Percentiles rank a stretch among this genome's conserved stretches.
These are phyloP conservation scores for Lagorchestes hirsutus DNA, from an alignment of 2,797 vertebrate genomes.

Conservation along the genomic window DNA sequence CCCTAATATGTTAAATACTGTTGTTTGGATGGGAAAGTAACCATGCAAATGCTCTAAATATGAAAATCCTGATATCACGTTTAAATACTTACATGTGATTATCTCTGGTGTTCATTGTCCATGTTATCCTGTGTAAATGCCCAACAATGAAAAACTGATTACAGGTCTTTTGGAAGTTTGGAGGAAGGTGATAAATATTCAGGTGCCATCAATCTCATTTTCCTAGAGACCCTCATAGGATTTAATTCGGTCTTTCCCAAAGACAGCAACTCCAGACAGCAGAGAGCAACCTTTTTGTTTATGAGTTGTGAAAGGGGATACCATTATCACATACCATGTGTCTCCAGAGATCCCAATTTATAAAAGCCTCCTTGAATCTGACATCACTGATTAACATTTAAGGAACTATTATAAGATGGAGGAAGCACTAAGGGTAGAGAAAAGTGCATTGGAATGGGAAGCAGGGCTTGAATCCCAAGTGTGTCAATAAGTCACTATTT, in stretches of 20 bases:
- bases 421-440: background rate
- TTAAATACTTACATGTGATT: background rate
- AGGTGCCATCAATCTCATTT: background rate
- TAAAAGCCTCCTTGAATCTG: background rate
- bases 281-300: background rate
- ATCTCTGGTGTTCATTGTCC: background rate
- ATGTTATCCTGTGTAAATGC: background rate
- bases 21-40: background rate
- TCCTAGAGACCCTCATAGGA: background rate
- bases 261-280: background rate
- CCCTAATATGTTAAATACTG: background rate
- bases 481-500: background rate
- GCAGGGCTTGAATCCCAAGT: background rate
- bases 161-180: background rate
- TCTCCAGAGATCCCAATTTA: conserved; percentile 27
- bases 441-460: background rate
- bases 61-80: background rate
- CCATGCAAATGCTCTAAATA: background rate
- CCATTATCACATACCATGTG: background rate
- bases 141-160: background rate
- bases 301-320: background rate
- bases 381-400: background rate
- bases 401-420: background rate
- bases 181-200: background rate
- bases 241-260: background rate